These are phyloP conservation scores for Linnaemya tessellans DNA, from an alignment of 2,888 invertebrate genomes.

Conservation along the genomic window DNA sequence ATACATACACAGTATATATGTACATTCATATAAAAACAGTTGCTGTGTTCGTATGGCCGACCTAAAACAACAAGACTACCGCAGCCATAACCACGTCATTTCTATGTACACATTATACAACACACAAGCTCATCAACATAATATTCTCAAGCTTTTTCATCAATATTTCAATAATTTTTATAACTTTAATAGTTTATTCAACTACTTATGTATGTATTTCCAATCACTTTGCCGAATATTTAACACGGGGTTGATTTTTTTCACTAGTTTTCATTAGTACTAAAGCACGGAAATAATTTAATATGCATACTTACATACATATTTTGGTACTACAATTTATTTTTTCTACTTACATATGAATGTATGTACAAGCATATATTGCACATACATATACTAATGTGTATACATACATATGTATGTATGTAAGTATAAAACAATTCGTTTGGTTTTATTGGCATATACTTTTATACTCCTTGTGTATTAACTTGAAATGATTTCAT, in stretches of 20 bases:
- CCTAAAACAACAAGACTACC: constrained; percentile 43
- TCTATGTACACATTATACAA: not conserved
- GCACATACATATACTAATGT: not conserved
- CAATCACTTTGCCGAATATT: constrained; percentile 9
- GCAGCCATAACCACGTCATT: constrained; percentile 7
- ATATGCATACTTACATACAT: too few species aligned
- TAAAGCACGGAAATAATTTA: constrained; percentile 18
- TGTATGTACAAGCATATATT: not conserved
- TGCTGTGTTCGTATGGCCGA: constrained; percentile 40
- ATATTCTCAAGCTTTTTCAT: not conserved
- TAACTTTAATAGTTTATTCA: not conserved
- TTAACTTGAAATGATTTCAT: constrained; percentile 35
- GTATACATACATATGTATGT: not conserved
- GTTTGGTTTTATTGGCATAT: not conserved
- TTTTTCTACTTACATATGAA: not conserved
- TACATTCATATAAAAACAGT: constrained; percentile 23
- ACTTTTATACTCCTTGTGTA: constrained; percentile 27
- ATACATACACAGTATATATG: not conserved
- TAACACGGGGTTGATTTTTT: not conserved
- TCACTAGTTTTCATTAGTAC: constrained; percentile 12
- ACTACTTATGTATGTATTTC: not conserved
- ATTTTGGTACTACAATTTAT: not conserved
- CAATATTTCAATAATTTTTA: constrained; percentile 12
- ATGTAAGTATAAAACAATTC: not conserved
- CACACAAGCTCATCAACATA: not conserved